Evolutionary conservation across 2,797 vertebrate species (phyloP), one percentile per base, ranked within the genome.

Genomic region (Apogon talboti): DNA sequence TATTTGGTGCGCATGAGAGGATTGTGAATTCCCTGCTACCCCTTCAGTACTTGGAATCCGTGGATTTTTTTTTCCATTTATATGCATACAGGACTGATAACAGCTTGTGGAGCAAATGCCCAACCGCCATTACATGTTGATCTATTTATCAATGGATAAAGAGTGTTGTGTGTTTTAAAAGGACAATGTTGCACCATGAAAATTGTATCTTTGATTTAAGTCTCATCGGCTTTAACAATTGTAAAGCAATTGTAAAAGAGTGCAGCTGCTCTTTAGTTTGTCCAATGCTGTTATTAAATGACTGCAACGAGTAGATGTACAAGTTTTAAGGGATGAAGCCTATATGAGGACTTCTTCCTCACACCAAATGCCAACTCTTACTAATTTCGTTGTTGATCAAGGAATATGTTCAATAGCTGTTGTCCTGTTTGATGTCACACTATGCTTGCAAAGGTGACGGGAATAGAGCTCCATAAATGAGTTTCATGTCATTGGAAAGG

Each of bases 111-210:
- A 78, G 66, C 64, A 54, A 86, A 81, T 75, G 55, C 56, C 47
- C 71, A 74, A 47, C 68, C 15, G 30, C 83, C 66, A 80, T 87
- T 78, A 77, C 76, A 78, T 88, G 79, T 83, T 73, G 57, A 79
- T 89, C 85, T 90, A 79, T 87, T 89, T 91, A 87, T 89, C 84
- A 79, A 83, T 86, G 80, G 79, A 82, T 87, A 66, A 84, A 80
- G 73, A 78, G 72, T 89, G 82, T 84, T 75, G 75, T 85, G 74
- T 76, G 60, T 87, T 88, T 72, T 87, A 81, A 84, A 85, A 74
- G 74, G 81, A 86, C 75, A 72, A 55, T 84, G 80, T 81, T 88
- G 61, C 79, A 76, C 76, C 84, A 60, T 82, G 40, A 40, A 80
- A 86, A 71, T 82, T 75, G 62, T 79, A 78, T 80, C 61, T 66